Conservation (phyloP, 1,140 invertebrate species). For the Artemia franciscana region DNA sequence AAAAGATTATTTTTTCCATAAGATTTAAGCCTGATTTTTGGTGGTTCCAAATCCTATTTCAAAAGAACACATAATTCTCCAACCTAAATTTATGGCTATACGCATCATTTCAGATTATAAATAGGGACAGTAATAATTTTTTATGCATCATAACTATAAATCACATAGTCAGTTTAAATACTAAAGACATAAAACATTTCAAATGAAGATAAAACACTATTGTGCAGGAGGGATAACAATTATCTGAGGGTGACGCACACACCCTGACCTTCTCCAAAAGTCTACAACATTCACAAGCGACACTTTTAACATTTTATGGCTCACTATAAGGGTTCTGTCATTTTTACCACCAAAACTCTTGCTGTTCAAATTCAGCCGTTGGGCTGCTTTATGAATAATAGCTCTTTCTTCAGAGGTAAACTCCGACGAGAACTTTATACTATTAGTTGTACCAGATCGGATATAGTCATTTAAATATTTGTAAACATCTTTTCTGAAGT, state of each 20-base stretch:
- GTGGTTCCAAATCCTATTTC: too few species aligned
- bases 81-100: too few species aligned
- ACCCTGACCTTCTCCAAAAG: background rate
- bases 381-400: background rate
- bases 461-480: background rate
- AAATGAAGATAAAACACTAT: too few species aligned
- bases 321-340: background rate
- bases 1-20: too few species aligned
- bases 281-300: background rate
- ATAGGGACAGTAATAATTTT: too few species aligned
- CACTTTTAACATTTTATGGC: background rate
- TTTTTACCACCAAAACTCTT: background rate
- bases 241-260: background rate
- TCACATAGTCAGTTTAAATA: too few species aligned
- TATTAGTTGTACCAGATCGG: background rate
- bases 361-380: background rate
- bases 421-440: background rate
- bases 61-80: too few species aligned
- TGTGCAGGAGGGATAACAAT: background rate
- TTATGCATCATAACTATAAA: too few species aligned
- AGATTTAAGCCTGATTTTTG: too few species aligned
- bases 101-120: too few species aligned
- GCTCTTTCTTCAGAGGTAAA: background rate
- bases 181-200: too few species aligned
- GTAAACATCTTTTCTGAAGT: background rate